These are phyloP conservation scores for Axinella damicornis DNA, from an alignment of 37 sponge, comb jelly and placozoan species.

Conservation along the genomic window DNA sequence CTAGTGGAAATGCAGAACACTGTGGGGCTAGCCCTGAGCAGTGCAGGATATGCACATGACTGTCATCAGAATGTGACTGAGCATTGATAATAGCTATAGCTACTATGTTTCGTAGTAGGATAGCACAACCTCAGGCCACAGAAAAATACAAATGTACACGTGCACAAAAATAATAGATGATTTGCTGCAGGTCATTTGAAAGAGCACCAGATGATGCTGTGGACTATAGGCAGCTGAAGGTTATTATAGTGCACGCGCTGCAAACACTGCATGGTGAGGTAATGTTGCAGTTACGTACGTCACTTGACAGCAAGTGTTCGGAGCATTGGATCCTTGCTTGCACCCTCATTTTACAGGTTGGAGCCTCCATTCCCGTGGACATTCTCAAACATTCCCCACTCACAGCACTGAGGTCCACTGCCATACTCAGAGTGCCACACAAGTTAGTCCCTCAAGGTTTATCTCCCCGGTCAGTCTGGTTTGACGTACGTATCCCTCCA, in stretches of 20 bases:
- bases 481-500: not conserved
- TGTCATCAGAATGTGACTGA: too few species aligned
- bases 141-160: not conserved
- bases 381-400: slow-evolving; percentile 23
- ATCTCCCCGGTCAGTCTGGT: too few species aligned
- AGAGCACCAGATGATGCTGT: slow-evolving; percentile 17
- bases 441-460: too few species aligned
- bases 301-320: not conserved
- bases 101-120: too few species aligned
- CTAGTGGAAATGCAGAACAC: too few species aligned
- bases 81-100: too few species aligned
- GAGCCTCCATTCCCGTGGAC: slow-evolving; percentile 65
- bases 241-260: slow-evolving; percentile 57
- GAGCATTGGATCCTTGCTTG: not conserved
- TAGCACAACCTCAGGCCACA: too few species aligned
- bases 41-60: too few species aligned
- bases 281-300: not conserved
- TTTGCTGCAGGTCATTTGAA: slow-evolving; percentile 34
- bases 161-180: not conserved
- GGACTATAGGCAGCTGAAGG: slow-evolving; percentile 33
- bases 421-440: slow-evolving; percentile 52
- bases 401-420: not conserved
- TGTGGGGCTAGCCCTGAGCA: too few species aligned
- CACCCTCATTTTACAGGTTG: slow-evolving; percentile 56
- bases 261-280: slow-evolving; percentile 68